Base-by-base conservation (phyloP, 2,888 invertebrate species). In the Patella caerulea region DNA sequence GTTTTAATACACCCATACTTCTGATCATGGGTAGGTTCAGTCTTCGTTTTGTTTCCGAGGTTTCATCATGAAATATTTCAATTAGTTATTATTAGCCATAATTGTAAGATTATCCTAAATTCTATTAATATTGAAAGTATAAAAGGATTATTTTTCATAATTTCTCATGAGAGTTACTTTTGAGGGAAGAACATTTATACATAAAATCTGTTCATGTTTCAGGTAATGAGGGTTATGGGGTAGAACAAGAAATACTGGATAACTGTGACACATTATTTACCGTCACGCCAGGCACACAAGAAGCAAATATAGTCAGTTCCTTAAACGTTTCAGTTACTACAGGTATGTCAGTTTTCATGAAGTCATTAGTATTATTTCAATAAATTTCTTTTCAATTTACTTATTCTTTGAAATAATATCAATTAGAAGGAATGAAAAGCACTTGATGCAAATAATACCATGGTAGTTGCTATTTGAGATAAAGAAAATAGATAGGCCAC, bases 311-410 rank as follows among this genome's bases (percentile, higher is more conserved):
- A 52, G 80, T 90, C 0, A 83, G 85, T 73, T 91, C 91, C 4
- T 83, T 91, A 12, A 91, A 91, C 82, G 91, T 91, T 2, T 90
- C 90, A 29, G 91, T 90, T 11, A 90, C 91, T 34, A 88, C 90
- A 77, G 90, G 88, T 82, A 29, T 59, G 78, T 54, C 24, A 53
- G 11, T 71, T 17, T 59, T n/a, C 45, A 9, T 45, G 45, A 9
- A 7, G 9, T 45, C 7, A 45, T 45, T 45, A 45, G 45, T 45
- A 45, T 45, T 45, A 9, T 45, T 45, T 45, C 45, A 45, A 45
- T 45, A 9, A 45, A 9, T 9, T 45, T 45, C 45, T 45, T 45
- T 45, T 45, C 45, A 9, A 45, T 45, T 45, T 45, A 45, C 45
- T 45, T 45, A 45, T 45, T 45, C 1, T 9, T 9, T 45, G 45